Base-by-base conservation (phyloP, 2,113 vertebrate genomes). In the Sitta europaea region DNA sequence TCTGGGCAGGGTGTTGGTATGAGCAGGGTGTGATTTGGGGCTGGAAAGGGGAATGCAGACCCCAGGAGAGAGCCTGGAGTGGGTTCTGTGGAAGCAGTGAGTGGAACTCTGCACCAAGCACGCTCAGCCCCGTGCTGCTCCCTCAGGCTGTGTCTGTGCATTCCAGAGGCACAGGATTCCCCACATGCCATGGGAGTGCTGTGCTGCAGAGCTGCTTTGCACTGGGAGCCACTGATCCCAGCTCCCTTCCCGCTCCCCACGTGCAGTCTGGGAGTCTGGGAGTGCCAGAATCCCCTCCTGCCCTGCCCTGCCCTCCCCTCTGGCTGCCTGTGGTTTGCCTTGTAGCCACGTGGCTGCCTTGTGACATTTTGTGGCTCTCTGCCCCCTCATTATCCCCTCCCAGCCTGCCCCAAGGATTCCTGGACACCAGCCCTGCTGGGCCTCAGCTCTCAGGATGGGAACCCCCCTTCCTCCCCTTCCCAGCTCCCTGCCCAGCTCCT, bases 291-390 rank as follows among this genome's bases (percentile, higher is more conserved):
- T 12, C 14, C 36, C 50, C 63, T 25, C 45, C 36, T 53, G 25
- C 3, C 2, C 42, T 86, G 75, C 73, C 51, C 27, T 15, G 47
- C 29, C 47, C 83, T 36, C 23, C 36, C 68, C 59, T 83, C 75
- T 92, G 89, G 68, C 88, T 95, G 81, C 85, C 72, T 1, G 68
- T 80, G 91, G 72, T 92, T 91, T 9, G 86, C 40, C 23, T 82
- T 42, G 6, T n/a, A 84, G 65, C 78, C 82, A 45, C 9, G 20
- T 1, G 5, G 7, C 24, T 68, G 87, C 14, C 43, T 90, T 15
- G 11, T 54, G 86, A 29, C 4, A 1, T 51, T 36, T 24, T 61
- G 92, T 84, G 95, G 91, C 76, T 31, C 53, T 68, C 48, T 35
- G n/a, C 14, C 33, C 76, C 86, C 38, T 88, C 86, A 51, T 76